Conservation (phyloP, 2,797 vertebrate genomes). For the Parotocinclus haroldoi region DNA sequence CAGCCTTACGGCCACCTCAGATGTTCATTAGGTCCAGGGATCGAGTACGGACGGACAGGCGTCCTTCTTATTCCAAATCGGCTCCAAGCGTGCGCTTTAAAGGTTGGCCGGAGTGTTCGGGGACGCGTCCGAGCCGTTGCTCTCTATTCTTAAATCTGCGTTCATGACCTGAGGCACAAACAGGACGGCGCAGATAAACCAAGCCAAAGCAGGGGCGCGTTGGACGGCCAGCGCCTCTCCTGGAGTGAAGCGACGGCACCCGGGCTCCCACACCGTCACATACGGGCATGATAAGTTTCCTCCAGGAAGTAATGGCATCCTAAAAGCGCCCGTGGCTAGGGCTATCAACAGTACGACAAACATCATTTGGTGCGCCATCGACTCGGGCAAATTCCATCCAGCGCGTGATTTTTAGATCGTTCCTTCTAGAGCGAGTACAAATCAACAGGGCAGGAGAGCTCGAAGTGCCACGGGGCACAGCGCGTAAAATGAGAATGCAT, state of each 20-base stretch:
- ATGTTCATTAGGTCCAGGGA: no score
- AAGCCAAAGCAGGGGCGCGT: no score
- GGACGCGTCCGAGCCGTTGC: no score
- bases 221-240: no score
- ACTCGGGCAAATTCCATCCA: constrained; percentile 7
- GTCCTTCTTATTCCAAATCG: no score
- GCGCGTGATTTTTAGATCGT: constrained; percentile 14
- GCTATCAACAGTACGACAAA: neutral
- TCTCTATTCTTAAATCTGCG: no score
- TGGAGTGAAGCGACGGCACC: no score
- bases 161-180: neutral
- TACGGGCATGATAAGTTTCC: constrained; percentile 10
- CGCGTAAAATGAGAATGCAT: constrained; percentile 75
- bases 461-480: constrained; percentile 66
- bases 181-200: neutral
- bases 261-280: neutral
- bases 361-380: constrained; percentile 18
- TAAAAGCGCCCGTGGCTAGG: constrained; percentile 9
- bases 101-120: no score
- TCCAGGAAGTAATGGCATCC: neutral
- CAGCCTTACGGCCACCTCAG: no score
- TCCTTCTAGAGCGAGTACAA: constrained; percentile 17
- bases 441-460: constrained; percentile 60
- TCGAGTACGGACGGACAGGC: no score
- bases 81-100: no score